Evolutionary conservation across 1,140 invertebrate genomes (phyloP).

Genomic region (Rhopalosiphum padi): DNA sequence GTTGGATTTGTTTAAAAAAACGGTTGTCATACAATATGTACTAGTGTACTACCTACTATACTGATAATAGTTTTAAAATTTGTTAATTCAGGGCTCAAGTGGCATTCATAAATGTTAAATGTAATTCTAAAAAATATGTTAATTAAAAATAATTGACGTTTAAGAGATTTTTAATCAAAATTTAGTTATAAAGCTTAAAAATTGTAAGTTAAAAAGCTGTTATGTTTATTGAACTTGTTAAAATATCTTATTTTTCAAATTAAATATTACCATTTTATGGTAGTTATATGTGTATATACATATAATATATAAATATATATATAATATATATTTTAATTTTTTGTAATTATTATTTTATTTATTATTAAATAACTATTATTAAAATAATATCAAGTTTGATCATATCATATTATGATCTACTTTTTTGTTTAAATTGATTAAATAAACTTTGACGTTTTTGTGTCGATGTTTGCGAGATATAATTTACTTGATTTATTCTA

Average conservation of each 20-base stretch:
- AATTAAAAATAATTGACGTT: too few species aligned
- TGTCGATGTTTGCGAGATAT: background rate
- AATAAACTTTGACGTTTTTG: background rate
- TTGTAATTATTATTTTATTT: background rate
- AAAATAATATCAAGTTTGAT: background rate
- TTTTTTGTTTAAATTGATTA: background rate
- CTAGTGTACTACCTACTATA: background rate
- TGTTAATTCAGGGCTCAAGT: background rate
- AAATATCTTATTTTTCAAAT: background rate
- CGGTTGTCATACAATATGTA: background rate
- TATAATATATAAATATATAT: too few species aligned
- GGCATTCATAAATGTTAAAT: background rate
- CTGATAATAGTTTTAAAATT: background rate
- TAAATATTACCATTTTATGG: background rate
- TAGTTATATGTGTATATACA: too few species aligned
- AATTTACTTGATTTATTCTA: constrained; percentile 13
- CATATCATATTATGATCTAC: background rate
- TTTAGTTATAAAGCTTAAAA: background rate
- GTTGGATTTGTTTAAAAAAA: background rate
- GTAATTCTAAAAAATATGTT: background rate
- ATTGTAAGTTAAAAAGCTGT: background rate
- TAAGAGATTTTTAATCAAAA: too few species aligned
- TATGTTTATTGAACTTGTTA: too few species aligned
- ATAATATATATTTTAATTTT: background rate
- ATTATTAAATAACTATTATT: background rate